Evolutionary conservation across 2,797 vertebrate genomes (phyloP), one percentile per base, ranked within the genome.

Genomic region (Melanotaenia maccullochi): DNA sequence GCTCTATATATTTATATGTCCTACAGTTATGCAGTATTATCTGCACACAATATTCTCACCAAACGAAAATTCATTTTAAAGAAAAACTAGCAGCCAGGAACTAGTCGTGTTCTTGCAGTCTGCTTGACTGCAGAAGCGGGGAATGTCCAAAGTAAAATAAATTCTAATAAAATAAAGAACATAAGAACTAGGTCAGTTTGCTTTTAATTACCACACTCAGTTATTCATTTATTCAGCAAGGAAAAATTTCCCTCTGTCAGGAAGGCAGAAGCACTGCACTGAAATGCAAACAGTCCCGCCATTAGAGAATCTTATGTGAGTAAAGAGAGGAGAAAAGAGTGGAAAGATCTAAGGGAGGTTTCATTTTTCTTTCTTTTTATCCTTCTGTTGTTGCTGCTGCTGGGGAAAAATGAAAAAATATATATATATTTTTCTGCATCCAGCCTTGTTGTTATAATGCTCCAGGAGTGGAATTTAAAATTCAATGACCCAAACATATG

Each of bases 181-280:
- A 83, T 58, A 80, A 76, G 66, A 94, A 93, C 83, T 93, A 89
- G 92, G 93, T 90, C 91, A 89, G 89, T 92, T 93, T 92, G 85
- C 87, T 91, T 91, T 93, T 94, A 94, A 95, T 94, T 94, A 93
- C 83, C 68, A 55, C 36, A 73, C 83, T 93, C 91, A 93, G 91
- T 90, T 95, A 94, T 95, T 94, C 90, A 94, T 94, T 92, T 93
- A 95, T 94, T 93, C 93, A 92, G 88, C 81, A 73, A 80, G 71
- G 63, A 60, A 81, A 84, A 77, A 30, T 68, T 66, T 83, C 78
- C 73, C 76, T 88, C 87, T 89, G 88, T 93, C 88, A 89, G 90
- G 82, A 77, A 90, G 88, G 90, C 86, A 89, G 85, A 76, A 83
- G 83, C 55, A 54, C 80, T 40, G 66, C 89, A 94, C 85, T 90